Evolutionary conservation across 2,797 vertebrate species (phyloP), one percentile per base, ranked within the genome.

Genomic region (Microctenopoma steveboyesi): DNA sequence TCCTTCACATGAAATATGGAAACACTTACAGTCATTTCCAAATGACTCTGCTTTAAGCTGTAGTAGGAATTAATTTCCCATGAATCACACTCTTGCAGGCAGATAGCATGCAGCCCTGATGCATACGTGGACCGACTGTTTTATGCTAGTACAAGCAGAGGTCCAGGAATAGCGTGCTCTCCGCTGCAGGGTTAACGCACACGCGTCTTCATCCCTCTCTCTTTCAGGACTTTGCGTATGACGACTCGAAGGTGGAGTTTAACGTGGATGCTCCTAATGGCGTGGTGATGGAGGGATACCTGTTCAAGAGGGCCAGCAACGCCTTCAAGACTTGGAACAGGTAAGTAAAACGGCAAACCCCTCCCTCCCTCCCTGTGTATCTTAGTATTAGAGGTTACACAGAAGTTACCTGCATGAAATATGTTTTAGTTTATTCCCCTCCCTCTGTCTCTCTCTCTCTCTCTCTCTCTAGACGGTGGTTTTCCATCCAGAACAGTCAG

Each of bases 281-380:
- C 0, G 96, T 99, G 84, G 98, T 98, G 85, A 98, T 99, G 98
- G 98, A 99, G 88, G 98, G 98, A 0, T 99, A 99, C 88, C 94
- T 99, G 83, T 99, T 99, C 90, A 99, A 99, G 91, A 97, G 98
- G 83, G 97, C 98, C 69, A 99, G 97, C 90, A 99, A 99, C 0
- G 97, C 98, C 42, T 99, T 99, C 72, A 99, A 99, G 91, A 99
- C 97, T 0, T 99, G 98, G 98, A 99, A 99, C 87, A 94, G 98
- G 98, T 98, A 80, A 83, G 12, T 7, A 18, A 15, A 9, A 22
- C 3, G 4, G n/a, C 33, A 14, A n/a, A 10, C 28, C 25, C n/a
- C 27, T 66, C 1, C 40, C 27, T 66, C 1, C 40, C 7, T 35
- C 7, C 2, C 7, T 35, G 33, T 39, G 4, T 33, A 15, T 7